Conservation (phyloP, 2,113 vertebrate genomes). For the Hoplias malabaricus region DNA sequence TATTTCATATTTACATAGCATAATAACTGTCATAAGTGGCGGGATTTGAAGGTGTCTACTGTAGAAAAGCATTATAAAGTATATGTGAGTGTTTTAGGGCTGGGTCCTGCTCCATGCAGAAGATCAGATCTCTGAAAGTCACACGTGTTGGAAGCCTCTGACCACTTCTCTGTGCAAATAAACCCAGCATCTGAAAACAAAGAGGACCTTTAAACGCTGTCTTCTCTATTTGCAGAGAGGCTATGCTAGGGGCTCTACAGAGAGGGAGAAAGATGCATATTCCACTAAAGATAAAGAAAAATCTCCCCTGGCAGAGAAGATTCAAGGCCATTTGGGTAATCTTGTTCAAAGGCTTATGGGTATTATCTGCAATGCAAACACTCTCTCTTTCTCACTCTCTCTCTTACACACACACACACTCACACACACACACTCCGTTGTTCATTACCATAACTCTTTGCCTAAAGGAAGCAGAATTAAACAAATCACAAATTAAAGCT, state of each 20-base stretch:
- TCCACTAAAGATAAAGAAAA: conserved; percentile 17
- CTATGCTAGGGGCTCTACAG: background rate
- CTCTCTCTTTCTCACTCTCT: too few species aligned
- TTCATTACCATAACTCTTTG: conserved; percentile 40
- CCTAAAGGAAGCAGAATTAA: conserved; percentile 52
- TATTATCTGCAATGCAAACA: conserved; percentile 54
- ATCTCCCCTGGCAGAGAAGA: conserved; percentile 41
- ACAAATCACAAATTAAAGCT: conserved; percentile 55
- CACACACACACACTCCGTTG: conserved; percentile 5
- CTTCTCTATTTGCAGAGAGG: background rate
- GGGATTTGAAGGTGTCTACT: conserved; percentile 55
- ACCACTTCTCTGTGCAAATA: conserved; percentile 59
- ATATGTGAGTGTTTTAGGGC: conserved; percentile 80
- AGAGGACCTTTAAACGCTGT: background rate
- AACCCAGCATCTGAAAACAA: conserved; percentile 23
- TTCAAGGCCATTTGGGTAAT: conserved; percentile 50
- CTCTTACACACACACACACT: conserved; percentile 40
- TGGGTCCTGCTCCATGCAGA: conserved; percentile 91
- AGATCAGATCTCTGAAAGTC: conserved; percentile 88
- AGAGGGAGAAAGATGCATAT: conserved; percentile 19
- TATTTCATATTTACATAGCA: background rate
- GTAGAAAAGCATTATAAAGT: conserved; percentile 87
- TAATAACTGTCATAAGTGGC: background rate
- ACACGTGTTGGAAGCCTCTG: conserved; percentile 73
- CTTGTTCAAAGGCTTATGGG: conserved; percentile 52